Evolutionary conservation across 2,888 invertebrate genomes (phyloP), one percentile per base, ranked within the genome.

Genomic region (Neoscelio sp.): DNA sequence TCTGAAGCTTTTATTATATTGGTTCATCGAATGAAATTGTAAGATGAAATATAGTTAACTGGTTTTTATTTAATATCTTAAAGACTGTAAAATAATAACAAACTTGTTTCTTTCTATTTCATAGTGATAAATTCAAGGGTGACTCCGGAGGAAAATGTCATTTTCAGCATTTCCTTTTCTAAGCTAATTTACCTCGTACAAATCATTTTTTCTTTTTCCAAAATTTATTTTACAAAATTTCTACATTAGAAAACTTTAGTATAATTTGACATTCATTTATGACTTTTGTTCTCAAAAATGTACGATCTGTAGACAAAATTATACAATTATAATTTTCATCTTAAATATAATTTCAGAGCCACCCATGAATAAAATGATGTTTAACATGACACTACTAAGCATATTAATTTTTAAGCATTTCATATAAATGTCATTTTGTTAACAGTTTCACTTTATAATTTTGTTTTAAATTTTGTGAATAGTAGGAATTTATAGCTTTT

Each of bases 381-480:
- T 35, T 13, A 52, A 30, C 48, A 48, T 13, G 33, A 52, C 52
- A 52, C 48, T 12, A 48, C 28, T 52, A 30, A 15, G 48, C 18
- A 54, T 54, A 54, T 38, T 56, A 40, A 56, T 56, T 56, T 56
- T 15, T 40, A 40, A 35, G 56, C 60, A 44, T 60, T 60, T 60
- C 44, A 54, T 28, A 6, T 44, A 12, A 68, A 40, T 4, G 12
- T 30, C 15, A 4, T 40, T 70, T 60, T 58, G 23, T 46, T 68
- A 50, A 50, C 28, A 33, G 10, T 50, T 15, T 44, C 12, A 18
- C 23, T 62, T 12, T 23, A 6, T 65, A 26, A 18, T 50, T 12
- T 50, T 67, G 54, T 65, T 23, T 38, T 56, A 7, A 58, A 60
- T 42, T 78, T 52, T 40, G 15, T 30, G 10, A 23, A 67, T 33